Evolutionary conservation across 2,888 invertebrate species (phyloP).

Genomic region (Mythimna impura): DNA sequence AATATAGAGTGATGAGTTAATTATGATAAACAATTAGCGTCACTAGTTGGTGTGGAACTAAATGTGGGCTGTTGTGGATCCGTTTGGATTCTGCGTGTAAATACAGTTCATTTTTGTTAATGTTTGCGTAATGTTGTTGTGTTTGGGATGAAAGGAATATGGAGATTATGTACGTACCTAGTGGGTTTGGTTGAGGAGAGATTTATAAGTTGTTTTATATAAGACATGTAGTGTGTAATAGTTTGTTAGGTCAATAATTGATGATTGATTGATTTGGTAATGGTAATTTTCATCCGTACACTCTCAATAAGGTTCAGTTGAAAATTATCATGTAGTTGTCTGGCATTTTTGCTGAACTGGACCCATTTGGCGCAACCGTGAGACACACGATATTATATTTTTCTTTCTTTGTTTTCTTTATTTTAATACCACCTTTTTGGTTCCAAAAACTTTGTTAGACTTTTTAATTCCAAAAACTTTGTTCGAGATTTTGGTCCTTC

Average conservation of each 20-base stretch:
- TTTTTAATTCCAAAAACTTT: neutral
- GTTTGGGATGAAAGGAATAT: slow-evolving; percentile 31
- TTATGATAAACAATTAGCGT: slow-evolving; percentile 61
- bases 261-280: no score
- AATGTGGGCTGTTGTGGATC: slow-evolving; percentile 41
- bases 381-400: no score
- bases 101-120: slow-evolving; percentile 10
- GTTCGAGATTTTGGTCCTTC: neutral
- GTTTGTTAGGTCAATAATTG: no score
- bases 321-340: no score
- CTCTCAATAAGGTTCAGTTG: no score
- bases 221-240: no score
- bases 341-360: no score
- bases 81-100: slow-evolving; percentile 34
- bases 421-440: no score
- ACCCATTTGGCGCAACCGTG: no score
- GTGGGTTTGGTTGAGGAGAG: neutral
- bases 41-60: slow-evolving; percentile 39
- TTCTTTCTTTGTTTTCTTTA: no score
- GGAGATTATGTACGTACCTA: slow-evolving; percentile 29
- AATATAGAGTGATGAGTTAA: slow-evolving; percentile 52
- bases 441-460: neutral
- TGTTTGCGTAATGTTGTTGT: slow-evolving; percentile 32
- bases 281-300: no score
- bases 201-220: neutral